Conservation (phyloP, 1,140 invertebrate species). For the Dreissena rostriformis region DNA sequence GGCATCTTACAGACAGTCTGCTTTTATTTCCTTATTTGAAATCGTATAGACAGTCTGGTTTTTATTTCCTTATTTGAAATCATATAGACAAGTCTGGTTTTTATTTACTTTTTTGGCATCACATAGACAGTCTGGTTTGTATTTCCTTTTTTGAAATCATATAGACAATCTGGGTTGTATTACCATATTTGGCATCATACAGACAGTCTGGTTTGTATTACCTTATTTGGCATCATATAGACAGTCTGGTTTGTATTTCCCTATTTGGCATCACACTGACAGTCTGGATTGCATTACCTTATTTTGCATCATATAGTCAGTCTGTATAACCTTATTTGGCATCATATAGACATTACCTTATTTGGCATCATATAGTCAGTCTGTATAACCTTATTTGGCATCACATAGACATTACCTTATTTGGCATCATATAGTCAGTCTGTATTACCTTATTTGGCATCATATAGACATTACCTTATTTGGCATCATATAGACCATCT, state of each 20-base stretch:
- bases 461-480: slow-evolving; percentile 88
- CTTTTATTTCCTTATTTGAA: no score
- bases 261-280: no score
- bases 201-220: slow-evolving; percentile 85
- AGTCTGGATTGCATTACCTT: no score
- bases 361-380: slow-evolving; percentile 98
- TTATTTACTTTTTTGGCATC: slow-evolving; percentile 99
- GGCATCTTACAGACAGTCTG: no score
- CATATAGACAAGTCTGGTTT: slow-evolving; percentile 90
- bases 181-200: no score
- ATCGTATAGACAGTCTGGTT: no score
- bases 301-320: no score
- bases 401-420: no score
- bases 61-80: slow-evolving; percentile 98
- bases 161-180: no score
- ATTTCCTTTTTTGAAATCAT: slow-evolving; percentile 81
- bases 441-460: slow-evolving; percentile 98
- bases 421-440: slow-evolving; percentile 78
- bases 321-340: slow-evolving; percentile 94
- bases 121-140: slow-evolving; percentile 95
- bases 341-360: slow-evolving; percentile 97
- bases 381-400: slow-evolving; percentile 86
- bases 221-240: slow-evolving; percentile 99
- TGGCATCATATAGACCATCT: no score
- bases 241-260: slow-evolving; percentile 94